These are phyloP conservation scores for Bradysia coprophila DNA, from an alignment of 1,140 invertebrate species.

Conservation along the genomic window DNA sequence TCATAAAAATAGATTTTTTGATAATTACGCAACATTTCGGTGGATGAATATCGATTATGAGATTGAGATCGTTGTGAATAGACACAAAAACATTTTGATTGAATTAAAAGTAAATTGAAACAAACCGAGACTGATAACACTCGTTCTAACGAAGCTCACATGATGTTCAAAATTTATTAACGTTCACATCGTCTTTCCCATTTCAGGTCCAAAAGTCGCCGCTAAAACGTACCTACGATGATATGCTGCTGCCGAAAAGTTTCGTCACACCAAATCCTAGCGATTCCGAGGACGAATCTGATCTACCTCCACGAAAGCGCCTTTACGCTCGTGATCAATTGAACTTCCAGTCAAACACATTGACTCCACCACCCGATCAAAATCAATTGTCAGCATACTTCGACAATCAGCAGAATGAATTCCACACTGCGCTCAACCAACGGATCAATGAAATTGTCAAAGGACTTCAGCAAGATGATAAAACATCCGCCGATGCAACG, in stretches of 20 bases:
- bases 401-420: neutral
- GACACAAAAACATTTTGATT: no score
- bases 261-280: constrained; percentile 27
- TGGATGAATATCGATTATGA: no score
- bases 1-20: no score
- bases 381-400: constrained; percentile 1
- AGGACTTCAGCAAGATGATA: neutral
- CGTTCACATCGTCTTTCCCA: no score
- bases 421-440: neutral
- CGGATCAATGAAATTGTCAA: neutral
- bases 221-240: neutral
- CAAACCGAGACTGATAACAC: no score
- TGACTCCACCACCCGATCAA: constrained; percentile 7
- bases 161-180: no score
- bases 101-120: no score
- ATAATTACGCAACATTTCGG: no score
- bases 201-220: no score
- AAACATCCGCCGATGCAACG: no score
- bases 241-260: neutral
- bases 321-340: constrained; percentile 11
- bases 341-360: constrained; percentile 2
- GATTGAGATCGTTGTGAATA: no score
- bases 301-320: constrained; percentile 23
- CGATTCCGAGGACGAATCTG: constrained; percentile 28
- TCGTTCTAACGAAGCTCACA: no score